These are phyloP conservation scores for Babyrousa celebensis DNA, from an alignment of 2,797 vertebrate genomes.

Conservation along the genomic window DNA sequence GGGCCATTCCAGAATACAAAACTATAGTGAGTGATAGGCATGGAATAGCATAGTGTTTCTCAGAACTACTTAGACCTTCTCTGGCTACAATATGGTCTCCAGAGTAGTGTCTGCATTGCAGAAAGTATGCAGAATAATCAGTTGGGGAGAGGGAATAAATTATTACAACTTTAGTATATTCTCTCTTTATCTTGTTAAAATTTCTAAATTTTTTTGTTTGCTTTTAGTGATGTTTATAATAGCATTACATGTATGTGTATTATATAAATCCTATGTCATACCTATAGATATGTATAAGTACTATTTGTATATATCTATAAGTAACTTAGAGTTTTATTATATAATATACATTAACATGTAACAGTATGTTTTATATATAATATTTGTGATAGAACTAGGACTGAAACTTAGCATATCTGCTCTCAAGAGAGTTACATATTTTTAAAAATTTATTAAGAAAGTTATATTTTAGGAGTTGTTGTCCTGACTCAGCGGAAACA, in stretches of 20 bases:
- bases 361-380: neutral
- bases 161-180: constrained; percentile 24
- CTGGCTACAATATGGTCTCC: constrained; percentile 29
- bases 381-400: neutral
- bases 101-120: constrained; percentile 1
- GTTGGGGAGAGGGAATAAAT: constrained; percentile 47
- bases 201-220: constrained; percentile 28
- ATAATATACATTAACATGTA: neutral
- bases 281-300: no score
- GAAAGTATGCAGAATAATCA: neutral
- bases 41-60: constrained; percentile 53
- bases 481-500: no score
- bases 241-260: neutral
- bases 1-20: constrained; percentile 38
- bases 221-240: constrained; percentile 46
- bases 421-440: constrained; percentile 36
- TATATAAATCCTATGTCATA: no score
- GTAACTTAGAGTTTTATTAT: neutral
- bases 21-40: neutral
- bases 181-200: constrained; percentile 17
- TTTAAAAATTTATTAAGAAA: neutral
- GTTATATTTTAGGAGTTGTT: no score
- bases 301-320: neutral
- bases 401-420: constrained; percentile 8
- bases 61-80: constrained; percentile 17